These are phyloP conservation scores for Coenobita brevimanus DNA, from an alignment of 1,140 invertebrate species.

Conservation along the genomic window DNA sequence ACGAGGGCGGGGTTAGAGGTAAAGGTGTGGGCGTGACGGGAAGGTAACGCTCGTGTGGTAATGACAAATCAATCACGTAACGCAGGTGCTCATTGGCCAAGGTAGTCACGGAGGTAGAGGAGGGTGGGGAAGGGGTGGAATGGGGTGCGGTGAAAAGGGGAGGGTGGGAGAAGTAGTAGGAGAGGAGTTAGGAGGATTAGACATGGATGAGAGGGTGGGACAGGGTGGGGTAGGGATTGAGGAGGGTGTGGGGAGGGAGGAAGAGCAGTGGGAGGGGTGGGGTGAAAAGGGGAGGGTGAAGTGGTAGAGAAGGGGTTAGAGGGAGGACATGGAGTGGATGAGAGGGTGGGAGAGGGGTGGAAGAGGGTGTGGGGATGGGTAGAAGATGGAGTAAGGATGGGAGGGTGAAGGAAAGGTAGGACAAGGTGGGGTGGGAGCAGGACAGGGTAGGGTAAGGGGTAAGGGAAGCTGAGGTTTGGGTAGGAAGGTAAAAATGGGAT, in stretches of 20 bases:
- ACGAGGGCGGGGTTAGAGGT: slow-evolving; percentile 29
- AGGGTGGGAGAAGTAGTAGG: neutral
- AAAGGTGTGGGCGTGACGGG: slow-evolving; percentile 23
- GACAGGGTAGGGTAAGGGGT: neutral
- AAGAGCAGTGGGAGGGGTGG: neutral
- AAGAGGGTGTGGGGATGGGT: neutral
- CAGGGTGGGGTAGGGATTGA: neutral
- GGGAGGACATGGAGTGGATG: neutral
- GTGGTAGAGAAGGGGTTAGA: too few species aligned
- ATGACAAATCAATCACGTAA: slow-evolving; percentile 35
- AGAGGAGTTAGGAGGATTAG: neutral
- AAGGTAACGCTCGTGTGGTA: neutral
- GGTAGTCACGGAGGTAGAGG: too few species aligned
- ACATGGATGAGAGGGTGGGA: neutral
- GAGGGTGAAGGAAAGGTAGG: neutral
- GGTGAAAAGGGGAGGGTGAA: neutral
- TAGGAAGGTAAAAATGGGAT: too few species aligned
- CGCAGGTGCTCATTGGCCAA: neutral
- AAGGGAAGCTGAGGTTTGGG: too few species aligned
- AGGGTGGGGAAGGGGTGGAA: neutral
- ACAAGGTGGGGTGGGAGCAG: neutral
- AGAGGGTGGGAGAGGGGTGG: neutral
- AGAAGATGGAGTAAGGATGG: neutral
- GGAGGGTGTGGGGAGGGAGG: neutral
- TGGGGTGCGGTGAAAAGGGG: neutral